Evolutionary conservation across 2,888 invertebrate genomes (phyloP), one percentile per base, ranked within the genome.

Genomic region (Temnothorax rugatulus): DNA sequence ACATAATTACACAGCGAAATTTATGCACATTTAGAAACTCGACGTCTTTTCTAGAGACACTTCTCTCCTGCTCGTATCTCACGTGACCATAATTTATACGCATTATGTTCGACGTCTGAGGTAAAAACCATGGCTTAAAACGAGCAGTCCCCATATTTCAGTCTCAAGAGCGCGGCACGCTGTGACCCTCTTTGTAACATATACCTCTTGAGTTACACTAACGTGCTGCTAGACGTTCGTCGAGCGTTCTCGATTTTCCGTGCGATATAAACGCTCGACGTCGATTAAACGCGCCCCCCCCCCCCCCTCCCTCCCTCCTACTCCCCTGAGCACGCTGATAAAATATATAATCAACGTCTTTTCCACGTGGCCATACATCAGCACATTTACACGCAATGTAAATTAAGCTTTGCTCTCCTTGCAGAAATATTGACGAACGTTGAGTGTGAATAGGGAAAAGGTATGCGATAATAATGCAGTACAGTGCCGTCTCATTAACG

Each of bases 381-480:
- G 4, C 11, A 4, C 47, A 13, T 71, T 47, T 38, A 44, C 34
- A 29, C 34, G 44, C 59, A 47, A 71, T 59, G 18, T 9, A 59
- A 59, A 59, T 73, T 57, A 18, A 47, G 18, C 21, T 47, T n/a
- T 0, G 21, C 57, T 64, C 57, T 64, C 9, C 52, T 59, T 34
- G 59, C 34, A 38, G 34, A 21, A 54, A 59, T 57, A 18, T 57
- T 41, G 34, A 71, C 57, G n/a, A 79, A 71, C 11, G 50, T 47
- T 34, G 9, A 75, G 34, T 7, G 15, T 47, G 18, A 25, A 18
- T n/a, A 21, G n/a, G 7, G 15, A 13, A 7, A 21, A 59, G 59
- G 7, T 71, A n/a, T 11, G 34, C 21, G 73, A 69, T 69, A 57
- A 79, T 69, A 69, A 79, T 44, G 34, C 44, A 29, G 18, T n/a